Conservation (phyloP, 2,888 invertebrate genomes). For the Hydropsyche betteni region DNA sequence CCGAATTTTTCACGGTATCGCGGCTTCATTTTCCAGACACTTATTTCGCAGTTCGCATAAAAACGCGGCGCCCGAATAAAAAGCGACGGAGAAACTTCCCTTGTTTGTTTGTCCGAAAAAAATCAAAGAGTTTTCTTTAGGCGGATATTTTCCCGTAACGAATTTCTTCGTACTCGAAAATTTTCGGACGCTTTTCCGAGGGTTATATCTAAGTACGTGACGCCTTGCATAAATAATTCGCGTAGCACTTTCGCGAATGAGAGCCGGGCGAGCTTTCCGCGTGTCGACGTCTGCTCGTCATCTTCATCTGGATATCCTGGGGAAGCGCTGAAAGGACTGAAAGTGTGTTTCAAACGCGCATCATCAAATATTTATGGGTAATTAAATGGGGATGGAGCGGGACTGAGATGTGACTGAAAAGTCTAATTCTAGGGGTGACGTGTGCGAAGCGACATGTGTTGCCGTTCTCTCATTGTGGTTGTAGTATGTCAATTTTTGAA, state of each 20-base stretch:
- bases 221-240: conserved; percentile 13
- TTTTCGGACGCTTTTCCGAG: too few species aligned
- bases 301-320: neutral
- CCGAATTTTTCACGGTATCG: neutral
- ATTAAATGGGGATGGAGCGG: conserved; percentile 1
- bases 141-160: neutral
- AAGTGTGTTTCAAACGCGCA: neutral
- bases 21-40: conserved; percentile 34
- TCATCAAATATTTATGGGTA: conserved; percentile 22
- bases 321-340: neutral
- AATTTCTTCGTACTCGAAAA: neutral
- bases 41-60: conserved; percentile 12
- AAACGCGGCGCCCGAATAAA: neutral
- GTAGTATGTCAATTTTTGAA: too few species aligned
- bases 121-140: neutral
- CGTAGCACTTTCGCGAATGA: conserved; percentile 22
- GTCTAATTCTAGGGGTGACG: too few species aligned
- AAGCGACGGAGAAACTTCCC: neutral
- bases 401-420: neutral
- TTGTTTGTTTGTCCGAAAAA: neutral
- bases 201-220: too few species aligned
- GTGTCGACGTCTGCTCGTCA: neutral
- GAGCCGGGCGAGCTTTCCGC: neutral
- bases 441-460: too few species aligned
- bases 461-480: too few species aligned